Evolutionary conservation across 1,140 invertebrate genomes (phyloP).

Genomic region (Rhizoglyphus robini): DNA sequence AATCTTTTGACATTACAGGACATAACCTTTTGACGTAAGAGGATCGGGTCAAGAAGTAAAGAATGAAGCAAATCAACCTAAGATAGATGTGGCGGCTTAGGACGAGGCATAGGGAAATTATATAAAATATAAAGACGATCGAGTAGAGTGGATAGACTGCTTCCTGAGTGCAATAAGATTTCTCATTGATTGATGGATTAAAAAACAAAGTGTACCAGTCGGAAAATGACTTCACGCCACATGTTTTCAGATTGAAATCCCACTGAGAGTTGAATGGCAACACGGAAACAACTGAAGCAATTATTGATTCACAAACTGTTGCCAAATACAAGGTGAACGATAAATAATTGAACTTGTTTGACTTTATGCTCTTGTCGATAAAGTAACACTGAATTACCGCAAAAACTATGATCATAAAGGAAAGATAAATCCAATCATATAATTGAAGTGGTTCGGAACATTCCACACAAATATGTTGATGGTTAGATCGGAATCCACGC

Average conservation of each 20-base stretch:
- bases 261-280: slow-evolving; percentile 59
- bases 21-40: slow-evolving; percentile 51
- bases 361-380: slow-evolving; percentile 65
- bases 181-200: slow-evolving; percentile 83
- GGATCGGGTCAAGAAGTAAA: slow-evolving; percentile 47
- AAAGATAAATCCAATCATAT: slow-evolving; percentile 88
- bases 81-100: slow-evolving; percentile 11
- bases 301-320: slow-evolving; percentile 60
- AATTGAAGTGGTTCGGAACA: slow-evolving; percentile 59
- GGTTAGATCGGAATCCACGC: slow-evolving; percentile 36
- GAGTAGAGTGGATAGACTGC: slow-evolving; percentile 94
- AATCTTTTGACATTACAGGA: slow-evolving; percentile 50
- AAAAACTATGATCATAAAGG: slow-evolving; percentile 75
- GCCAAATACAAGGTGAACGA: slow-evolving; percentile 55
- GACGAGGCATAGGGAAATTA: slow-evolving; percentile 62
- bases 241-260: slow-evolving; percentile 55
- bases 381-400: slow-evolving; percentile 78
- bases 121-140: slow-evolving; percentile 83
- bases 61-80: slow-evolving; percentile 1
- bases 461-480: slow-evolving; percentile 49
- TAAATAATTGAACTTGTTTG: slow-evolving; percentile 48
- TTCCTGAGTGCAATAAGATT: slow-evolving; percentile 84
- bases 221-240: slow-evolving; percentile 56
- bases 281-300: slow-evolving; percentile 57
- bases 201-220: slow-evolving; percentile 94